Percentiles rank a stretch among this genome's conserved stretches.
These are phyloP conservation scores for Drosophila seguyi DNA, from an alignment of 1,140 invertebrate species.

Conservation along the genomic window DNA sequence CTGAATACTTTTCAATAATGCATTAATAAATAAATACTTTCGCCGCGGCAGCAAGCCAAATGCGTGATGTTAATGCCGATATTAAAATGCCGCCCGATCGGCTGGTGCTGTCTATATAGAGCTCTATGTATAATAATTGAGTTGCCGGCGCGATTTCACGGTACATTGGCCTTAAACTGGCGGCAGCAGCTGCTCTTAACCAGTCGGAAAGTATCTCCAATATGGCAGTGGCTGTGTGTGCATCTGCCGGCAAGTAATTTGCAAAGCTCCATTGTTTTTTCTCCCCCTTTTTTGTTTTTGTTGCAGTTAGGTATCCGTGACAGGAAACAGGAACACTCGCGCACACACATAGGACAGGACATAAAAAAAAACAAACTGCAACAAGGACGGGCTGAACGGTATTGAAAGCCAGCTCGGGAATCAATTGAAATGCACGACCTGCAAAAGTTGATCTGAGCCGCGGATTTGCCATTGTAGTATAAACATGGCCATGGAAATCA, in stretches of 20 bases:
- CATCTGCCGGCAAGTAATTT: constrained; percentile 66
- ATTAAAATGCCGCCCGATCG: constrained; percentile 17
- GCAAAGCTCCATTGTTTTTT: constrained; percentile 50
- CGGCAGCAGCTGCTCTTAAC: constrained; percentile 36
- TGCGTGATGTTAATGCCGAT: constrained; percentile 31
- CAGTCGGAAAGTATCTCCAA: constrained; percentile 16
- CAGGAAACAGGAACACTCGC: constrained; percentile 65
- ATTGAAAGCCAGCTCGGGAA: constrained; percentile 56
- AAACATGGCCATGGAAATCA: constrained; percentile 72
- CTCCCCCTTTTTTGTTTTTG: constrained; percentile 8
- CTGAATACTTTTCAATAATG: constrained; percentile 37
- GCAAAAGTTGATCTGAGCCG: constrained; percentile 60
- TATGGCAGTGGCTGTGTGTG: constrained; percentile 12
- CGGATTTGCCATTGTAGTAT: constrained; percentile 71
- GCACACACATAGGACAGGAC: constrained; percentile 15
- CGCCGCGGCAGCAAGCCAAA: constrained; percentile 28
- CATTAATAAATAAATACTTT: constrained; percentile 37
- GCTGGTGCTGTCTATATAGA: not conserved
- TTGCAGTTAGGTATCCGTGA: constrained; percentile 33
- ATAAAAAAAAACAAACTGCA: constrained; percentile 58
- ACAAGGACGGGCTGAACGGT: constrained; percentile 39
- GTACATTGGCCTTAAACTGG: constrained; percentile 56
- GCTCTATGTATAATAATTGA: constrained; percentile 36
- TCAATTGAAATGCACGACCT: constrained; percentile 65
- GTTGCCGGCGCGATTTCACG: constrained; percentile 51